A percentile compares a stretch with the other conserved stretches of the same genome.
These are phyloP conservation scores for Chlorodrepanis virens DNA, from an alignment of 2,113 vertebrate genomes.

Conservation along the genomic window DNA sequence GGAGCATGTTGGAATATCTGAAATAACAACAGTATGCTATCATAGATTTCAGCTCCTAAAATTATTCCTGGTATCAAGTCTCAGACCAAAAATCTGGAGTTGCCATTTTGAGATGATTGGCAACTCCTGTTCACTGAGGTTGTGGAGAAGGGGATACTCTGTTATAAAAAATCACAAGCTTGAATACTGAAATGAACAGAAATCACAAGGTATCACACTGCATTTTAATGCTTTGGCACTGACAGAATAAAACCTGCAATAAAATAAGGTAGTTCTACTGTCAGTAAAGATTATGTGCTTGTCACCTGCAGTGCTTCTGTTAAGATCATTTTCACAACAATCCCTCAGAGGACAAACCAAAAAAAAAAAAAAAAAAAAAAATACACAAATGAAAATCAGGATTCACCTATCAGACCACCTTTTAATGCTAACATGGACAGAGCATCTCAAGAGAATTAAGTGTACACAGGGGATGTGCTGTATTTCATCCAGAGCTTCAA, in stretches of 20 bases:
- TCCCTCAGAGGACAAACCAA: background rate
- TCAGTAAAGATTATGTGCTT: background rate
- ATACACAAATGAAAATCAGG: background rate
- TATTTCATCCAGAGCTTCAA: background rate
- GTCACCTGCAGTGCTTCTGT: background rate
- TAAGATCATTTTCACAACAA: background rate
- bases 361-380: background rate
- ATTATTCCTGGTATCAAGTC: background rate
- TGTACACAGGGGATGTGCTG: background rate
- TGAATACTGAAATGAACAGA: background rate
- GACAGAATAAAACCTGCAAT: background rate
- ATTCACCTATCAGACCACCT: background rate
- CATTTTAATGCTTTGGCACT: background rate
- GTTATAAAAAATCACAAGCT: background rate
- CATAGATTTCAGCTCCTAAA: background rate
- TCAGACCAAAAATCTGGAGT: background rate
- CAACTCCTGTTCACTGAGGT: background rate
- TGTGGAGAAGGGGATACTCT: background rate
- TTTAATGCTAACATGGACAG: background rate
- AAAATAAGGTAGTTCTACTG: background rate
- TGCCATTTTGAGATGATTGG: background rate
- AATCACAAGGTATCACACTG: background rate
- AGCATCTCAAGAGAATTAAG: background rate
- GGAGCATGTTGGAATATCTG: background rate
- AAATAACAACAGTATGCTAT: background rate